Conservation (phyloP, 2,888 invertebrate species). For the Chrysolina haemoptera region DNA sequence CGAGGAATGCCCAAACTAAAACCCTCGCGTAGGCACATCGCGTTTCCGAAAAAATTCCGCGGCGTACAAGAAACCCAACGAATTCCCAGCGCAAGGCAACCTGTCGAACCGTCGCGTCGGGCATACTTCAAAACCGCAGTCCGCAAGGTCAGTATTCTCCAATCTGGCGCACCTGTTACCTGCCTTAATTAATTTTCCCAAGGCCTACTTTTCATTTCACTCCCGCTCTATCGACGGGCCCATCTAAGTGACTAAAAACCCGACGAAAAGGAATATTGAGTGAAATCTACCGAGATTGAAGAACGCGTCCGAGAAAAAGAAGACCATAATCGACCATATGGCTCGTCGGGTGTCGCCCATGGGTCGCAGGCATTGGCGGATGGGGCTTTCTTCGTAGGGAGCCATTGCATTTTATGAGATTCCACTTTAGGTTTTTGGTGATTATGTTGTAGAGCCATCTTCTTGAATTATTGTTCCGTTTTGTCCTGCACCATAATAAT, state of each 20-base stretch:
- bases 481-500: too few species aligned
- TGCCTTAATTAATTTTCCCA: slow-evolving; percentile 39
- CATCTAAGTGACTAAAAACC: slow-evolving; percentile 10
- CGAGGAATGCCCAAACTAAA: not conserved
- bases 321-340: slow-evolving; percentile 22
- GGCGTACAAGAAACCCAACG: not conserved
- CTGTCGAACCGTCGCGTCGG: not conserved
- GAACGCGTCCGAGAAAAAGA: slow-evolving; percentile 10
- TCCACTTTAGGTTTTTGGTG: not conserved
- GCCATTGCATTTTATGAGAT: not conserved
- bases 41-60: not conserved
- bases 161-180: slow-evolving; percentile 43
- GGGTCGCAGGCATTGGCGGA: slow-evolving; percentile 14
- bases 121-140: slow-evolving; percentile 7
- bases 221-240: slow-evolving; percentile 14
- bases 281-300: slow-evolving; percentile 17
- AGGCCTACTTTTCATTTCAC: slow-evolving; percentile 38
- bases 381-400: not conserved
- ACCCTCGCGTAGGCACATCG: not conserved
- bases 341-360: slow-evolving; percentile 13
- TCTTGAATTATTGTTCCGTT: too few species aligned
- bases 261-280: slow-evolving; percentile 20
- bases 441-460: too few species aligned
- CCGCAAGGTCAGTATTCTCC: slow-evolving; percentile 42
- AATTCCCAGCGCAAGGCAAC: not conserved